Percentiles rank a stretch among this genome's conserved stretches.
phyloP scores from a whole-genome alignment of 2,113 vertebrate genomes.

The Pipa parva region DNA sequence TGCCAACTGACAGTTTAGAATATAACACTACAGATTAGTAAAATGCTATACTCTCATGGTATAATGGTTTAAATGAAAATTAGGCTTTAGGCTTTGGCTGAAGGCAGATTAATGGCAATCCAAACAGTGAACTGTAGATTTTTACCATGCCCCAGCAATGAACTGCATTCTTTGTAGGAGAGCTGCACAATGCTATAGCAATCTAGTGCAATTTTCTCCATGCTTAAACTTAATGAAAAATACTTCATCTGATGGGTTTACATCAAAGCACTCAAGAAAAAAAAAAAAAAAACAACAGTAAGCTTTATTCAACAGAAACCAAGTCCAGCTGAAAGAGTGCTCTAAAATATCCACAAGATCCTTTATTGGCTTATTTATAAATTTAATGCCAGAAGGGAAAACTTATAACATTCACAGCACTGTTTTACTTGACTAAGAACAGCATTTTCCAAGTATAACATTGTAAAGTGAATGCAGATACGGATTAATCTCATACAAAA shows the following conservation, averaged over 20 bases:
- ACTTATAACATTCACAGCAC: neutral
- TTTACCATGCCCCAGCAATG: constrained; percentile 56
- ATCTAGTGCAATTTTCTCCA: constrained; percentile 67
- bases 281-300: constrained; percentile 62
- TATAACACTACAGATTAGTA: constrained; percentile 58
- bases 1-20: constrained; percentile 69
- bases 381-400: neutral
- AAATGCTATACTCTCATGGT: constrained; percentile 53
- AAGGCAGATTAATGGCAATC: constrained; percentile 53
- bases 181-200: constrained; percentile 52
- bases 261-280: constrained; percentile 52
- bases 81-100: constrained; percentile 61
- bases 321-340: neutral
- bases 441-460: neutral
- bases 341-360: neutral
- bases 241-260: constrained; percentile 58
- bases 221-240: constrained; percentile 67
- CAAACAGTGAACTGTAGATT: constrained; percentile 49
- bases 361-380: neutral
- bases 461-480: neutral
- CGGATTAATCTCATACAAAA: neutral
- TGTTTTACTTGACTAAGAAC: neutral
- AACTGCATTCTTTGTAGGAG: constrained; percentile 55
- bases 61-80: constrained; percentile 52
- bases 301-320: neutral